Base-by-base conservation (phyloP, 1,140 invertebrate genomes). In the Pseudomyrmex gracilis region DNA sequence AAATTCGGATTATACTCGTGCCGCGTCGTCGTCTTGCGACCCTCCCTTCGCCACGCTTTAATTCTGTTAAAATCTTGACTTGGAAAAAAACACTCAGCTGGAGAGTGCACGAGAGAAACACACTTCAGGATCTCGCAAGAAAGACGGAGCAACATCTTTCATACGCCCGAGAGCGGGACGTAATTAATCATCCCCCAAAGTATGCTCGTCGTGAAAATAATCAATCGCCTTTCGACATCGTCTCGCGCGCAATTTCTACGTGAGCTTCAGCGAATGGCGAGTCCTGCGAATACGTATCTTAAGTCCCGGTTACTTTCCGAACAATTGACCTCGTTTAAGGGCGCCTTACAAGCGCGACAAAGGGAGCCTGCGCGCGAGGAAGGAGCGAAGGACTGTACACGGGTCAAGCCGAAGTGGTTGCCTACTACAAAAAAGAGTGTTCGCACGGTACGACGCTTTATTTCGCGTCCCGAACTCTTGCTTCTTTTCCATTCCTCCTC, bases 251-350 rank as follows among this genome's bases (percentile, higher is more conserved):
- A 78, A 78, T 78, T 68, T 70, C 34, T 43, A 78, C 64, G 63
- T 55, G 63, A 55, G 12, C 10, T 43, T 43, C 51, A 13, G 15
- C 34, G 61, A 77, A 45, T 45, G 51, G 24, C 63, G 34, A 34
- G 5, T 5, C 5, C 34, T 34, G 34, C 61, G 60, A 83, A 20
- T 83, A 73, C 43, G 51, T 68, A 74, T 58, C 55, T 71, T 66
- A 68, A 71, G 43, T 58, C 57, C 80, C 57, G 60, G 84, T 85
- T 87, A 90, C 66, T 91, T 90, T 90, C 87, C 90, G 85, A 87
- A 83, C 86, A 91, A 91, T 90, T 90, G 90, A 91, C 90, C 87
- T 89, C 83, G 77, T 90, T 90, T 87, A 85, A 85, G 77, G 83
- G 83, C 85, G 74, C 78, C 73, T 88, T 84, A 78, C 67, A 82